These are phyloP conservation scores for Hymenochirus boettgeri DNA, from an alignment of 2,113 vertebrate genomes.

Conservation along the genomic window DNA sequence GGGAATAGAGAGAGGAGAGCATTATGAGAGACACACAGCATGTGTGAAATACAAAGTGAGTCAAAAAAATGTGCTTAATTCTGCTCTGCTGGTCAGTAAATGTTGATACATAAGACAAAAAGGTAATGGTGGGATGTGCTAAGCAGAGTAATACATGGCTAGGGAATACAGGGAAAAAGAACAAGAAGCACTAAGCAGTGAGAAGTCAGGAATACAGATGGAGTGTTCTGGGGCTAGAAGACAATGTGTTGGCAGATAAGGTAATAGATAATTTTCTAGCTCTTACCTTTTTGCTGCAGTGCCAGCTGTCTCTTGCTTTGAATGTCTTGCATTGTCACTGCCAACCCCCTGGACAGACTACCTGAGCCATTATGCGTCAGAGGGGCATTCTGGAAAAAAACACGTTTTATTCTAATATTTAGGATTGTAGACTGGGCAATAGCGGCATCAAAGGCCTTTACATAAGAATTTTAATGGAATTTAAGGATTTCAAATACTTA, in stretches of 20 bases:
- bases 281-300: constrained; percentile 80
- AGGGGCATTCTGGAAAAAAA: constrained; percentile 62
- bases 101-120: too few species aligned
- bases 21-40: not conserved
- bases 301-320: constrained; percentile 79
- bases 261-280: too few species aligned
- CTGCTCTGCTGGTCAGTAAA: too few species aligned
- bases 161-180: too few species aligned
- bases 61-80: too few species aligned
- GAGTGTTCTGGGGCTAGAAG: too few species aligned
- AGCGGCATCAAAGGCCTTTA: not conserved
- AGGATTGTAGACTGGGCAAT: not conserved
- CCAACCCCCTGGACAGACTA: constrained; percentile 81
- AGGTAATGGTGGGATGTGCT: too few species aligned
- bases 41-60: not conserved
- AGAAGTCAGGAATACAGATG: too few species aligned
- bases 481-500: constrained; percentile 43
- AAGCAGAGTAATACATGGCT: too few species aligned
- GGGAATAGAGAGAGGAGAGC: constrained; percentile 43
- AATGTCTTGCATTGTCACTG: constrained; percentile 76
- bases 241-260: too few species aligned
- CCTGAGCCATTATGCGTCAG: constrained; percentile 64
- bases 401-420: not conserved
- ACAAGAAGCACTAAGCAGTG: too few species aligned
- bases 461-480: not conserved